These are phyloP conservation scores for Echinops telfairi DNA, from an alignment of 2,113 vertebrate species.

Conservation along the genomic window DNA sequence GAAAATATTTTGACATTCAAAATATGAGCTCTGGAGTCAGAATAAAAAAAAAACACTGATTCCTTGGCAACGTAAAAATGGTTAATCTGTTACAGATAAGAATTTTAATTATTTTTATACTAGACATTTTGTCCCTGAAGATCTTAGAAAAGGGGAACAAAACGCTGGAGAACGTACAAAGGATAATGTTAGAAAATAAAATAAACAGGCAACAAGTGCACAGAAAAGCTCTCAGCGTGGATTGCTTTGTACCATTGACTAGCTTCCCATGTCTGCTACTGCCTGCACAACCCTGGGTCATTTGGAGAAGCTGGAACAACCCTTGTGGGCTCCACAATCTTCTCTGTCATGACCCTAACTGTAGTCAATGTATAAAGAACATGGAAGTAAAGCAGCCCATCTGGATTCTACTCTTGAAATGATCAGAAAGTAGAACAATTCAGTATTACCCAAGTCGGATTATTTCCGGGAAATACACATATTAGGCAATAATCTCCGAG, in stretches of 20 bases:
- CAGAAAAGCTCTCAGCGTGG: background rate
- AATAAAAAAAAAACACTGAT: background rate
- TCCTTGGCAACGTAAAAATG: background rate
- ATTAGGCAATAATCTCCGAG: background rate
- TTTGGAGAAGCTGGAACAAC: background rate
- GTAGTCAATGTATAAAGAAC: background rate
- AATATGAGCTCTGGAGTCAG: background rate
- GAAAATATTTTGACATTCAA: constrained; percentile 23
- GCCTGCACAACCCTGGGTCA: background rate
- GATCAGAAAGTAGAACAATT: background rate
- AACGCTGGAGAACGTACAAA: background rate
- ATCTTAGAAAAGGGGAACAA: background rate
- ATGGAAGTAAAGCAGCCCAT: background rate
- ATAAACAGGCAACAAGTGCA: background rate
- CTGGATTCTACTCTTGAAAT: background rate
- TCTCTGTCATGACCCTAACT: background rate
- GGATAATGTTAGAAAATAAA: background rate
- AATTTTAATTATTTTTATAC: constrained; percentile 43
- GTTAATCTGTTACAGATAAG: background rate
- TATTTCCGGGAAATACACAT: background rate
- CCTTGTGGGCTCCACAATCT: background rate
- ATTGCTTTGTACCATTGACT: background rate
- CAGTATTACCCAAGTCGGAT: background rate
- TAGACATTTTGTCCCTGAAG: background rate
- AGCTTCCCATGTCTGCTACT: background rate